Conservation (phyloP, 2,113 vertebrate species). For the Ictalurus furcatus region DNA sequence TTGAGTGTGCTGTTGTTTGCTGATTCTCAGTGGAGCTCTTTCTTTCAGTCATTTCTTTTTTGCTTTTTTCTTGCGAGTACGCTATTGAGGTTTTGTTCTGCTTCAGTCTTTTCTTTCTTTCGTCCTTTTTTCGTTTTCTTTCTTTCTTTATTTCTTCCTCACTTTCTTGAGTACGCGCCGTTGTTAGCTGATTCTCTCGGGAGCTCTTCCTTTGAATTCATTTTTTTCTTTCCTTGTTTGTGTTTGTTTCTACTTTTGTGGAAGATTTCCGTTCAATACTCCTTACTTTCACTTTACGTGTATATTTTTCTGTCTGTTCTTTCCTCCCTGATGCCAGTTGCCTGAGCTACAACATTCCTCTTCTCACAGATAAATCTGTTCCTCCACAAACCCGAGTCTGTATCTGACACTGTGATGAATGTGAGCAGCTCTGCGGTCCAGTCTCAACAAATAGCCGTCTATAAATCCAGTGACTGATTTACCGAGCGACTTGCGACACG, state of each 20-base stretch:
- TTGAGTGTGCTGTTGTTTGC: no score
- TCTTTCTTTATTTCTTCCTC: neutral
- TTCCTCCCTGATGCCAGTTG: neutral
- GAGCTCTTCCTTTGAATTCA: neutral
- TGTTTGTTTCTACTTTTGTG: neutral
- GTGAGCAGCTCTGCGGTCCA: neutral
- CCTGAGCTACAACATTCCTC: neutral
- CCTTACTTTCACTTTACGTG: neutral
- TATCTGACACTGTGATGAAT: neutral
- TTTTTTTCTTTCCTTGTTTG: neutral
- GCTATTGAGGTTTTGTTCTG: neutral
- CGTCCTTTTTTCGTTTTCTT: no score
- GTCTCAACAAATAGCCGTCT: neutral
- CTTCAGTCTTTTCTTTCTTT: neutral
- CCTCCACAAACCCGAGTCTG: neutral
- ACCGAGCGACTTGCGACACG: neutral
- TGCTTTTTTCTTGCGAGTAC: neutral
- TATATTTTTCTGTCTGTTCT: neutral
- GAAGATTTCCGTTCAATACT: neutral
- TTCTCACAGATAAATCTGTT: neutral
- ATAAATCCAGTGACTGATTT: constrained; percentile 4
- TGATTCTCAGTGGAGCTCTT: no score
- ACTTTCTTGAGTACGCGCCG: no score
- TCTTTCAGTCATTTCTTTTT: neutral
- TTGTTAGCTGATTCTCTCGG: no score